These are phyloP conservation scores for Copidosoma floridanum DNA, from an alignment of 1,140 invertebrate species.

Conservation along the genomic window DNA sequence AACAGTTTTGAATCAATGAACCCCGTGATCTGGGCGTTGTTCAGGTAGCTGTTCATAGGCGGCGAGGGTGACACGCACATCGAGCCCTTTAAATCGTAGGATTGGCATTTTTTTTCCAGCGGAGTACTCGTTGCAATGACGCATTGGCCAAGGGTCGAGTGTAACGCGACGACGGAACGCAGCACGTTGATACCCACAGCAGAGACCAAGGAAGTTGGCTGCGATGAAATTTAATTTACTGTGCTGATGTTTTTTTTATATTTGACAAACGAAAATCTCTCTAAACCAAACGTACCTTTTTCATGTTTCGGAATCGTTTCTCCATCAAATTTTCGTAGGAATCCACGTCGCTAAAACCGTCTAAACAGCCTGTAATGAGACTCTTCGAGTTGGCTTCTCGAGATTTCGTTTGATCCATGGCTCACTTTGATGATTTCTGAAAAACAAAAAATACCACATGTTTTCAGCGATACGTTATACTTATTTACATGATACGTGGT, in stretches of 20 bases:
- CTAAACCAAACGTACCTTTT: slow-evolving; percentile 1
- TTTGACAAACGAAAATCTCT: neutral
- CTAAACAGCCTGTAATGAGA: neutral
- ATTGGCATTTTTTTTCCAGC: no score
- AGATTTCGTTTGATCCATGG: neutral
- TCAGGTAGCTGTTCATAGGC: no score
- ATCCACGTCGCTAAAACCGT: neutral
- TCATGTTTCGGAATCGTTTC: neutral
- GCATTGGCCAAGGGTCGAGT: no score
- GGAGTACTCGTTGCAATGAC: no score
- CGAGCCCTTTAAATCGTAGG: no score
- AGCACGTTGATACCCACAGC: neutral
- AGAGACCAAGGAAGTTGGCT: neutral
- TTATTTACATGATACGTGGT: no score
- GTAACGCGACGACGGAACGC: no score
- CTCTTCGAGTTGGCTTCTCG: neutral
- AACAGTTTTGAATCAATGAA: no score
- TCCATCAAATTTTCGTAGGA: neutral
- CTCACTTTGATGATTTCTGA: neutral
- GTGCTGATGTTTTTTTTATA: neutral
- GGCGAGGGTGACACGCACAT: no score
- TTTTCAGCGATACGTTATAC: no score
- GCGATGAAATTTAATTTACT: neutral
- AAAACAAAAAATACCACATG: no score
- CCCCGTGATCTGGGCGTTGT: no score